phyloP scores from a whole-genome alignment of 2,888 invertebrate species.

The Eulithis prunata region DNA sequence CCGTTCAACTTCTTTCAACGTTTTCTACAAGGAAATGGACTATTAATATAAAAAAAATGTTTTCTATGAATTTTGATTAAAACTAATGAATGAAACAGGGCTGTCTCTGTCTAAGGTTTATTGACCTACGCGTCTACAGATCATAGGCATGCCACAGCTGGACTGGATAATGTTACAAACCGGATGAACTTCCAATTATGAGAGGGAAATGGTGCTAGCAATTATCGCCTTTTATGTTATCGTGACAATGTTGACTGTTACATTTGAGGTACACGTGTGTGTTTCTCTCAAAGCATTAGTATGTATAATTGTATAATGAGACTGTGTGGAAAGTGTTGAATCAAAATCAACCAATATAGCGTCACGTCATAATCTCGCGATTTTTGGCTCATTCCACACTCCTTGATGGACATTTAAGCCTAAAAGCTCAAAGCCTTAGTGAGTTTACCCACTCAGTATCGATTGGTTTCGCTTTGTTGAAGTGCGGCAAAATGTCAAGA shows the following conservation, averaged over 20 bases:
- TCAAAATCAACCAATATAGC: not conserved
- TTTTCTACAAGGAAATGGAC: slow-evolving; percentile 2
- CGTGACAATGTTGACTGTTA: slow-evolving; percentile 11
- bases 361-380: not conserved
- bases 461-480: not conserved
- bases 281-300: not conserved
- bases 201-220: slow-evolving; percentile 31
- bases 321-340: not conserved
- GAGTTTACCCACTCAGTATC: not conserved
- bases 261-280: not conserved
- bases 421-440: not conserved
- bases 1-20: slow-evolving; percentile 5
- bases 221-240: slow-evolving; percentile 39
- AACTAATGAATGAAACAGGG: too few species aligned
- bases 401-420: not conserved
- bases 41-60: not conserved
- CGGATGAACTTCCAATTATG: slow-evolving; percentile 31
- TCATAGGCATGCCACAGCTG: slow-evolving; percentile 6
- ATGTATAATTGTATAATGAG: not conserved
- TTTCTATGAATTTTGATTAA: too few species aligned
- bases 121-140: slow-evolving; percentile 9
- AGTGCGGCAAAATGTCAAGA: slow-evolving; percentile 1
- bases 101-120: not conserved
- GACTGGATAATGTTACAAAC: slow-evolving; percentile 17
- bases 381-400: not conserved